Evolutionary conservation across 2,888 invertebrate species (phyloP).

Genomic region (Sinhomidia bicolor): DNA sequence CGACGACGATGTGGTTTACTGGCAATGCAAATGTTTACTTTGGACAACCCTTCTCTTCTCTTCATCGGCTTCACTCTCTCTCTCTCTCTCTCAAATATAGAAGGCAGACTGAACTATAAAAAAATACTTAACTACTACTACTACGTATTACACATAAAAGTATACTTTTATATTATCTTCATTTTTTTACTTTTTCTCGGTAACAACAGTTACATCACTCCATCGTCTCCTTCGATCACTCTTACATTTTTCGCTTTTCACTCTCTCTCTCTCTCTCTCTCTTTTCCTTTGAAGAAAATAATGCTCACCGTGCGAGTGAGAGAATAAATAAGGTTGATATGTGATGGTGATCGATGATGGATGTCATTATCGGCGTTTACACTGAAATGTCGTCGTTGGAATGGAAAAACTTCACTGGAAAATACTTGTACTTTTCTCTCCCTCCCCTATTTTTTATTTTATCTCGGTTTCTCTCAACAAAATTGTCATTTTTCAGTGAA

Average conservation of each 20-base stretch:
- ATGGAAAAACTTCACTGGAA: conserved; percentile 46
- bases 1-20: conserved; percentile 48
- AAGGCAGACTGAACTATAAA: background rate
- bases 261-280: background rate
- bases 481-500: conserved; percentile 33
- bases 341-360: conserved; percentile 61
- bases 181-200: background rate
- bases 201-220: background rate
- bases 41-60: conserved; percentile 57
- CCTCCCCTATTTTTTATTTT: background rate
- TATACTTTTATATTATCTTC: background rate
- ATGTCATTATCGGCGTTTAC: conserved; percentile 52
- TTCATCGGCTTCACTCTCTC: background rate
- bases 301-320: background rate
- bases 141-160: too few species aligned
- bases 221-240: background rate
- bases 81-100: background rate
- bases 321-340: background rate
- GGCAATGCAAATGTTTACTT: conserved; percentile 70
- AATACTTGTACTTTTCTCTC: conserved; percentile 1
- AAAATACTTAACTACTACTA: background rate
- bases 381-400: background rate
- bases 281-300: conserved; percentile 3
- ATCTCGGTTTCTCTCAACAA: conserved; percentile 1
- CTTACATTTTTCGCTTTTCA: background rate